phyloP scores from a whole-genome alignment of 2,888 invertebrate species.

The Eupeodes luniger region DNA sequence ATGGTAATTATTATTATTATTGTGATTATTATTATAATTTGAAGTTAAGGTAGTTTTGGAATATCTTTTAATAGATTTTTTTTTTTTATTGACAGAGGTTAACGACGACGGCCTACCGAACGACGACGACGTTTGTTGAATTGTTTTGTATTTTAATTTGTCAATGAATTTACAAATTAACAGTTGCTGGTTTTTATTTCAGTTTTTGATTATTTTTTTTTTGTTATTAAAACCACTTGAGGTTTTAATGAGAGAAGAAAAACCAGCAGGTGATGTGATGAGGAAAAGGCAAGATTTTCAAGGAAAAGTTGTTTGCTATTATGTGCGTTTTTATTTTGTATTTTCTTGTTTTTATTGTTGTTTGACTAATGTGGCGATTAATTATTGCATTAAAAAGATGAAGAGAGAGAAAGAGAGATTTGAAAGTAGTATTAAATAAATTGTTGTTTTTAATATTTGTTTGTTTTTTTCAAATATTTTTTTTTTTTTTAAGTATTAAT shows the following conservation, averaged over 20 bases:
- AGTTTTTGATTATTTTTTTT: neutral
- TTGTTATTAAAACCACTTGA: neutral
- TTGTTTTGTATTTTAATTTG: slow-evolving; percentile 21
- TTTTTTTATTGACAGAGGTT: slow-evolving; percentile 11
- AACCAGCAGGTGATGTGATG: slow-evolving; percentile 4
- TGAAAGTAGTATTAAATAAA: slow-evolving; percentile 30
- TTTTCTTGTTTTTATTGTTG: neutral
- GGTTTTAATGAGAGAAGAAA: slow-evolving; percentile 34
- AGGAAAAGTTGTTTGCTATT: slow-evolving; percentile 27
- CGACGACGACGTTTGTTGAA: neutral
- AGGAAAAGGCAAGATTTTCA: neutral
- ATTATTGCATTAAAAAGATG: slow-evolving; percentile 16
- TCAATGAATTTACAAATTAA: slow-evolving; percentile 48
- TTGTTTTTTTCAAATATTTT: neutral
- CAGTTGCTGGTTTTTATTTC: neutral
- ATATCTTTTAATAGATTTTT: slow-evolving; percentile 27
- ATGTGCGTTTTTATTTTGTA: slow-evolving; percentile 23
- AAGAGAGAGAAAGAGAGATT: slow-evolving; percentile 19
- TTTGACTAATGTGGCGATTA: slow-evolving; percentile 43
- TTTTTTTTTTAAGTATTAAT: neutral
- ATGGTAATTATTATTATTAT: slow-evolving; percentile 27
- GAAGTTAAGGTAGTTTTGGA: slow-evolving; percentile 23
- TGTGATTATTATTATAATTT: slow-evolving; percentile 15
- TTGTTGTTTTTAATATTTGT: neutral
- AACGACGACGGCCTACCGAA: no score